Percentiles rank a stretch among this genome's conserved stretches.
phyloP scores from a whole-genome alignment of 2,113 vertebrate genomes.

The Coptodon rendalli region DNA sequence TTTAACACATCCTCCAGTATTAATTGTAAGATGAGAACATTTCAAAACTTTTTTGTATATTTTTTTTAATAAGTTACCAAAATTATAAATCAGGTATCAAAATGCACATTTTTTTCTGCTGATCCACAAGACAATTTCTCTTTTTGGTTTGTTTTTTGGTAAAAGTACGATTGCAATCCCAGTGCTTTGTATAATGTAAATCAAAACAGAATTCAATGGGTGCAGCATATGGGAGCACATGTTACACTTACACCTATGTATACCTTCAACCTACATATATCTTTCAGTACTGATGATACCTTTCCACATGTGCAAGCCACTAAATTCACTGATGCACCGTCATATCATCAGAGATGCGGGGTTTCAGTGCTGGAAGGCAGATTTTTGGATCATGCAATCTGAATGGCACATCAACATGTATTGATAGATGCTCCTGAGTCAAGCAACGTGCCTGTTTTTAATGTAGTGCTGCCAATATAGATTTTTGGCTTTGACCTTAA shows the following conservation, averaged over 20 bases:
- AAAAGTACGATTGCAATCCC: neutral
- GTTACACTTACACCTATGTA: neutral
- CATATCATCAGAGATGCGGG: neutral
- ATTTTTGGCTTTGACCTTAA: neutral
- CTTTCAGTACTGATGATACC: neutral
- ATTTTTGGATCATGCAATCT: neutral
- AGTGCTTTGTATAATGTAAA: neutral
- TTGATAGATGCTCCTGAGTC: neutral
- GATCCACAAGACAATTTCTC: neutral
- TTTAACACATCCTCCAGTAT: neutral
- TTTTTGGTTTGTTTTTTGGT: neutral
- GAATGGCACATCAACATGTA: neutral
- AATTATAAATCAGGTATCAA: neutral
- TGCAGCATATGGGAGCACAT: neutral
- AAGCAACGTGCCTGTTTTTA: neutral
- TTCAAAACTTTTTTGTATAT: neutral
- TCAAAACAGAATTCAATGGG: neutral
- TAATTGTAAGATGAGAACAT: neutral
- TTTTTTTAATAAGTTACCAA: neutral
- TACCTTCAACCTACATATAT: neutral
- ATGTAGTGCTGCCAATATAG: neutral
- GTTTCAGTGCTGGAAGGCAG: neutral
- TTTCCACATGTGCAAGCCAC: neutral
- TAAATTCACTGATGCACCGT: neutral
- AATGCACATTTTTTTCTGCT: neutral